Percentiles rank a stretch among this genome's conserved stretches.
phyloP scores from a whole-genome alignment of 2,888 invertebrate genomes.

The Ophion slaviceki region DNA sequence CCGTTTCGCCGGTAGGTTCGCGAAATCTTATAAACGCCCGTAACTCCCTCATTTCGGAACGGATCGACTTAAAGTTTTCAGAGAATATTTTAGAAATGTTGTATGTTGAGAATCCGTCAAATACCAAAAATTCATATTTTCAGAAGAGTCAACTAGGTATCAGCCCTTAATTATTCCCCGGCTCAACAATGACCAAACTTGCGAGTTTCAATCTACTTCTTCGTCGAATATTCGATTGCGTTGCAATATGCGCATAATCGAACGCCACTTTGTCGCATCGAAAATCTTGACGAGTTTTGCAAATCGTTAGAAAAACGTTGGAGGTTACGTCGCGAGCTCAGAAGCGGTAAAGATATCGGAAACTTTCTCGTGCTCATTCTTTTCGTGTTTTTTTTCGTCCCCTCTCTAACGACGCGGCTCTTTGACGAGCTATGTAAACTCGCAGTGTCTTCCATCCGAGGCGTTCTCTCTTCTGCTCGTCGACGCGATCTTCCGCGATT shows the following conservation, averaged over 20 bases:
- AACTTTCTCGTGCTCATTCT: not conserved
- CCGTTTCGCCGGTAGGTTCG: too few species aligned
- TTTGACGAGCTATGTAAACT: conserved; percentile 3
- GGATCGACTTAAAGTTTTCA: too few species aligned
- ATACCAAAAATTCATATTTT: too few species aligned
- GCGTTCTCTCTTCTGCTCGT: conserved; percentile 10
- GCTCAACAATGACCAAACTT: too few species aligned
- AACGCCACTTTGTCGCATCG: not conserved
- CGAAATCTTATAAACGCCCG: too few species aligned
- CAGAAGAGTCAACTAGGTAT: too few species aligned
- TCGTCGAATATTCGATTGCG: too few species aligned
- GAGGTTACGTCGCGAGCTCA: not conserved
- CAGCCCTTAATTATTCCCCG: too few species aligned
- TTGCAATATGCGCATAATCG: not conserved
- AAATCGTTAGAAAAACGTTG: not conserved
- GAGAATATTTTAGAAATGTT: too few species aligned
- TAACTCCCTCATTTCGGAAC: too few species aligned
- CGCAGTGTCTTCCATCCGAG: conserved; percentile 1
- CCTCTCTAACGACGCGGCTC: not conserved
- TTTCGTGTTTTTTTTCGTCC: not conserved
- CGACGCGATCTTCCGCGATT: conserved; percentile 10
- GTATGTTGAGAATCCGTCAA: too few species aligned
- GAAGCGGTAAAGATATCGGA: not conserved
- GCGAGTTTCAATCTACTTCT: too few species aligned
- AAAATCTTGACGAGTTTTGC: not conserved